Base-by-base conservation (phyloP, 2,888 invertebrate species). In the Pollenia griseotomentosa region DNA sequence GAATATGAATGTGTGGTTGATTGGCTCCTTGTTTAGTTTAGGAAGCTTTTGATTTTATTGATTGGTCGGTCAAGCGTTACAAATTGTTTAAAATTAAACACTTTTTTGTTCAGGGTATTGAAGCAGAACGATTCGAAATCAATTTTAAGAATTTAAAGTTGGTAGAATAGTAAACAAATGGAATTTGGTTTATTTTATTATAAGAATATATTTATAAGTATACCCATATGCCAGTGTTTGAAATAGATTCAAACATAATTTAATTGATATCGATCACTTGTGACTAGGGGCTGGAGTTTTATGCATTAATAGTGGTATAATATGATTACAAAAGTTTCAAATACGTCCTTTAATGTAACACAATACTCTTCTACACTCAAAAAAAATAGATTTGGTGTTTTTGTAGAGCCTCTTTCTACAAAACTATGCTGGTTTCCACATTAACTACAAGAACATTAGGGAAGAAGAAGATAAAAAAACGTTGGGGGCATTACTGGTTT, bases 41-140 rank as follows among this genome's bases (percentile, higher is more conserved):
- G 33, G 53, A 53, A 33, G 16, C 9, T 55, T 78, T 57, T 65
- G 57, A 68, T 55, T 79, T 61, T 16, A 44, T 70, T 44, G 51
- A 61, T 61, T 68, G 66, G 42, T 59, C 73, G 48, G 14, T 74
- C 74, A 79, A 79, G 79, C 84, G 59, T 84, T 61, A 68, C 51
- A 79, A 79, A 66, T 84, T 84, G 59, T 74, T 73, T 61, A 53
- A 84, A 84, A 77, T 83, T 83, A 70, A 70, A 77, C 77, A 74
- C 61, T 70, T 66, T 73, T 46, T 77, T 23, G 61, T 19, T 57
- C 2, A n/a, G 55, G 9, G 77, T 63, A 77, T 48, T 46, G 70
- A 83, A 70, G 83, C 70, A 63, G 70, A 83, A 83, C 70, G 40
- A 5, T 51, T 66, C 12, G 14, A 73, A 73, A 55, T 53, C 19